A percentile compares a stretch with the other conserved stretches of the same genome.
These are phyloP conservation scores for Aphidoletes aphidimyza DNA, from an alignment of 2,888 invertebrate genomes.

Conservation along the genomic window DNA sequence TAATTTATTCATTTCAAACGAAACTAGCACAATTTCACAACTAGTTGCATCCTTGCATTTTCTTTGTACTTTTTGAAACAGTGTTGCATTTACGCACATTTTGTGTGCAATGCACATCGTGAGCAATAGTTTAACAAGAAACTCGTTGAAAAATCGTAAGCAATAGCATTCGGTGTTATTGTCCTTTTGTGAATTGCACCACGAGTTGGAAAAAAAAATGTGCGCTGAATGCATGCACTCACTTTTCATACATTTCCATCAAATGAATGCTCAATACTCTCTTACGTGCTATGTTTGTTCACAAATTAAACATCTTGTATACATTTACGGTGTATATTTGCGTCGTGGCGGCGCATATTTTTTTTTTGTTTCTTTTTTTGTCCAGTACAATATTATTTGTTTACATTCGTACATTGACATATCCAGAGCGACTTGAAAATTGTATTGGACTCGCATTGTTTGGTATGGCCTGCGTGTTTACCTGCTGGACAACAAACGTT, in stretches of 20 bases:
- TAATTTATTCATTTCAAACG: too few relatives aligned
- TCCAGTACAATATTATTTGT: neutral
- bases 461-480: neutral
- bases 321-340: too few relatives aligned
- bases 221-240: neutral
- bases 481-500: neutral
- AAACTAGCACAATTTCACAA: too few relatives aligned
- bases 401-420: constrained; percentile 48
- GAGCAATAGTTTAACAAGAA: too few relatives aligned
- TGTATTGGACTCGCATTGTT: neutral
- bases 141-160: neutral
- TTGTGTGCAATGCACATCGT: too few relatives aligned
- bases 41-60: too few relatives aligned
- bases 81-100: too few relatives aligned
- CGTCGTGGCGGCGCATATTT: neutral
- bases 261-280: too few relatives aligned
- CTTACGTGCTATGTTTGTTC: too few relatives aligned
- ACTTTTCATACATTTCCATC: too few relatives aligned
- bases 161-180: neutral
- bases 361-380: neutral
- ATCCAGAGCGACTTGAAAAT: neutral
- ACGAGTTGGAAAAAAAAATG: neutral
- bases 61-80: too few relatives aligned
- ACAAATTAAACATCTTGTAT: too few relatives aligned
- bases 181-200: neutral